Conservation (phyloP, 2,888 invertebrate species). For the Patella depressa region DNA sequence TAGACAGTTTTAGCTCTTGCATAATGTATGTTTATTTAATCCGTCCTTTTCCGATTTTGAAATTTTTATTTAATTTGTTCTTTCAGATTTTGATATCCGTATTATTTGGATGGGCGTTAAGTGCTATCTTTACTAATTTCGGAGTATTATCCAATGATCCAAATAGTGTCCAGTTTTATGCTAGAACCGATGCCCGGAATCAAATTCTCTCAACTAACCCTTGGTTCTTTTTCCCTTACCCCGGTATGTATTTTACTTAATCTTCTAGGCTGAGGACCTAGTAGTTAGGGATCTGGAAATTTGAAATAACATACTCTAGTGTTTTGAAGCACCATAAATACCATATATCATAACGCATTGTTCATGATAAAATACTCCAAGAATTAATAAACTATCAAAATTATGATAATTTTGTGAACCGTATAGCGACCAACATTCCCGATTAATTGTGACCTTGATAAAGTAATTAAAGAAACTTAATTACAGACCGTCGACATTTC, state of each 20-base stretch:
- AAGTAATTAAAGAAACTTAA: too few species aligned
- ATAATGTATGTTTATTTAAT: too few species aligned
- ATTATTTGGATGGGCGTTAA: constrained; percentile 43
- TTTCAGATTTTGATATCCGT: constrained; percentile 46
- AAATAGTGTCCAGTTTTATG: constrained; percentile 52
- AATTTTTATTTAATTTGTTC: too few species aligned
- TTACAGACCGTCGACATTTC: too few species aligned
- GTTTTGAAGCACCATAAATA: background rate
- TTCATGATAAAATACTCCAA: background rate
- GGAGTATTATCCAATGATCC: constrained; percentile 67
- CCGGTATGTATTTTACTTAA: constrained; percentile 62
- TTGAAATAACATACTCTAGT: background rate
- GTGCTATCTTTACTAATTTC: constrained; percentile 43
- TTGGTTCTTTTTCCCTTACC: constrained; percentile 74
- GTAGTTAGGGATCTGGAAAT: background rate
- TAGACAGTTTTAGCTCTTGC: too few species aligned
- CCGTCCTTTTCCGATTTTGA: too few species aligned
- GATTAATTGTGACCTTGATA: too few species aligned
- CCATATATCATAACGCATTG: too few species aligned
- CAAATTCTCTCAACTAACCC: constrained; percentile 39
- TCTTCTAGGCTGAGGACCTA: background rate
- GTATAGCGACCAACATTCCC: too few species aligned
- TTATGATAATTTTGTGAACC: too few species aligned
- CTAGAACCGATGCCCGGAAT: constrained; percentile 49
- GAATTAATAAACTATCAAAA: too few species aligned